Base-by-base conservation (phyloP, 2,888 invertebrate species). In the Tuberolachnus salignus region DNA sequence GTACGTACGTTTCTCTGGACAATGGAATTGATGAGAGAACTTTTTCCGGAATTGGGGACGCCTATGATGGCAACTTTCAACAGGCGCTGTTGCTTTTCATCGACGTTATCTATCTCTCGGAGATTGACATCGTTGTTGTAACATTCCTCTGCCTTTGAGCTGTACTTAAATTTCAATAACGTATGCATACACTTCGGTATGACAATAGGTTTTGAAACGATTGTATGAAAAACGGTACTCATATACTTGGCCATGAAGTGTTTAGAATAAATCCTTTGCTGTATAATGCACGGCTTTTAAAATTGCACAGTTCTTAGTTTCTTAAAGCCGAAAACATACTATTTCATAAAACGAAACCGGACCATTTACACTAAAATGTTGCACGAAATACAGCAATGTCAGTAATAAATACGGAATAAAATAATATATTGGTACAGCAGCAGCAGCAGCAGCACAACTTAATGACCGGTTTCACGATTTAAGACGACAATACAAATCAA, bases 31-130 rank as follows among this genome's bases (percentile, higher is more conserved):
- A 97, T 93, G 46, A 98, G 88, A 0, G 97, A 97, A 84, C 98
- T 98, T 86, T 98, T 98, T 44, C 98, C 98, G 70, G 92, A 92
- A 88, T 98, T 98, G 4, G 98, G 98, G 16, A 92, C 88, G 3
- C 98, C 98, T 82, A 98, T 90, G 26, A 98, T 91, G 10, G 97
- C 94, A 42, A 95, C 90, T 86, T 90, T 90, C 10, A 91, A 86
- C n/a, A 90, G 53, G 14, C 64, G 55, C 46, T 75, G 57, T 26
- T n/a, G 61, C 2, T 72, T 42, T 6, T 9, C 44, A n/a, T 71
- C 44, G 0, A 10, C 9, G 6, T 16, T 19, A 14, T 34, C 16
- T 0, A 21, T 21, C 10, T 53, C 51, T 14, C 9, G 21, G 21
- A 21, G 34, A 21, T 16, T 6, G 49, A 34, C 10, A n/a, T 9